phyloP scores from a whole-genome alignment of 2,888 invertebrate genomes.

The Tolmerus cingulatus region DNA sequence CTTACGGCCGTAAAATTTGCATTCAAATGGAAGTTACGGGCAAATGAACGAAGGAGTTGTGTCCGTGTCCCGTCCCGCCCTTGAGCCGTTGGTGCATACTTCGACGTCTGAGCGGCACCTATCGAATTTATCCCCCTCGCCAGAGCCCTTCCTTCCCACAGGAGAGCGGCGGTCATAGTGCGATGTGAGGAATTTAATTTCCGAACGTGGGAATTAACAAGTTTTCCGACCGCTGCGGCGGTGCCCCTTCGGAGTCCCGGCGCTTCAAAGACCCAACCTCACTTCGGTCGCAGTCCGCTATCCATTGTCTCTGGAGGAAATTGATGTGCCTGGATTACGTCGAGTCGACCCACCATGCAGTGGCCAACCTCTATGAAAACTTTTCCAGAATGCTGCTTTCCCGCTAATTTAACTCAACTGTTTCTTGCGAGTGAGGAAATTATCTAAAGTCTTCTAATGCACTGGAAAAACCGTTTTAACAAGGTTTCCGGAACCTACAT shows the following conservation, averaged over 20 bases:
- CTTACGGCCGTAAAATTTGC: constrained; percentile 1
- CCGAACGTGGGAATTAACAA: neutral
- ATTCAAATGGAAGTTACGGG: constrained; percentile 15
- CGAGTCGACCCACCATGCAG: neutral
- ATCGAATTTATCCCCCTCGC: neutral
- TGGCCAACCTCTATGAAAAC: neutral
- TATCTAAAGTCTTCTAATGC: neutral
- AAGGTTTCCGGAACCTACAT: neutral
- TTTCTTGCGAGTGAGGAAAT: neutral
- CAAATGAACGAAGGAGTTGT: neutral
- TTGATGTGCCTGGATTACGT: neutral
- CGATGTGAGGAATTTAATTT: constrained; percentile 9
- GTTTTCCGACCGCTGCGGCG: neutral
- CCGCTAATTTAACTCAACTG: neutral
- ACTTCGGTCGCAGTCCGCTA: neutral
- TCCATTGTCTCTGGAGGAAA: neutral
- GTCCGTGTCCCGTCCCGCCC: neutral
- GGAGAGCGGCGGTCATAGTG: neutral
- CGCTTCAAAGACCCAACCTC: neutral
- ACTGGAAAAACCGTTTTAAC: neutral
- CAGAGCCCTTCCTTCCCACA: neutral
- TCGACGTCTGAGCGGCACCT: neutral
- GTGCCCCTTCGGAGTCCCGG: neutral
- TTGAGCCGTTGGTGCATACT: neutral
- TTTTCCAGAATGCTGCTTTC: neutral